Percentiles rank a stretch among this genome's conserved stretches.
These are phyloP conservation scores for Hydraecia micacea DNA, from an alignment of 2,888 invertebrate genomes.

Conservation along the genomic window DNA sequence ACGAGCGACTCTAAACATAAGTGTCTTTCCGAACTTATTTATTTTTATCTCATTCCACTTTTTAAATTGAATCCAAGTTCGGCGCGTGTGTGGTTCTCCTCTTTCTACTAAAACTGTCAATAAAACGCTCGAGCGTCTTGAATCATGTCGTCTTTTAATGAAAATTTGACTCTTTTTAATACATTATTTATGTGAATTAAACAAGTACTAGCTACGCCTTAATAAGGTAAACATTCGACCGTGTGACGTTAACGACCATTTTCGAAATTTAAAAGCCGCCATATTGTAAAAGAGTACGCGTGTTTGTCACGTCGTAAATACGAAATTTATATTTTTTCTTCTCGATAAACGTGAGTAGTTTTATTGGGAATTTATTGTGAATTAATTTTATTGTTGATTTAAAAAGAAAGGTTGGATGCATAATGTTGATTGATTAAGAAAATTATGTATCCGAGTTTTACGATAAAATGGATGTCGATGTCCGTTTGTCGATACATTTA, in stretches of 20 bases:
- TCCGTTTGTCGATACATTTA: slow-evolving; percentile 66
- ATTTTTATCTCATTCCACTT: slow-evolving; percentile 90
- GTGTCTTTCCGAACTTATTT: slow-evolving; percentile 90
- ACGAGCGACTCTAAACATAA: slow-evolving; percentile 89
- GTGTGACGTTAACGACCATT: slow-evolving; percentile 79
- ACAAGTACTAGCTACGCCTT: slow-evolving; percentile 81
- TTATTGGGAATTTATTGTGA: slow-evolving; percentile 69
- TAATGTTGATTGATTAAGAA: slow-evolving; percentile 58
- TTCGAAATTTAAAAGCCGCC: slow-evolving; percentile 80
- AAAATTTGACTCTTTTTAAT: slow-evolving; percentile 86
- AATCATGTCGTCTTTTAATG: slow-evolving; percentile 85
- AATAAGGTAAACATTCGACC: slow-evolving; percentile 81
- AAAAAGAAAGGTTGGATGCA: slow-evolving; percentile 56
- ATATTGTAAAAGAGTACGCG: slow-evolving; percentile 76
- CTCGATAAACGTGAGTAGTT: slow-evolving; percentile 54
- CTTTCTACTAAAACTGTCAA: slow-evolving; percentile 87
- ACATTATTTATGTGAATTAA: slow-evolving; percentile 85
- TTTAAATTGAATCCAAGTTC: slow-evolving; percentile 89
- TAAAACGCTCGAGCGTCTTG: slow-evolving; percentile 82
- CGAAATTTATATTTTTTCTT: slow-evolving; percentile 76
- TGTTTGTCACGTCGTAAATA: slow-evolving; percentile 85
- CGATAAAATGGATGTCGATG: slow-evolving; percentile 62
- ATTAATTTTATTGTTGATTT: slow-evolving; percentile 68
- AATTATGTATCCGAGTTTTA: slow-evolving; percentile 56
- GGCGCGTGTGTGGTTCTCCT: slow-evolving; percentile 88